phyloP scores from a whole-genome alignment of 2,113 vertebrate genomes.

The Festucalex cinctus region DNA sequence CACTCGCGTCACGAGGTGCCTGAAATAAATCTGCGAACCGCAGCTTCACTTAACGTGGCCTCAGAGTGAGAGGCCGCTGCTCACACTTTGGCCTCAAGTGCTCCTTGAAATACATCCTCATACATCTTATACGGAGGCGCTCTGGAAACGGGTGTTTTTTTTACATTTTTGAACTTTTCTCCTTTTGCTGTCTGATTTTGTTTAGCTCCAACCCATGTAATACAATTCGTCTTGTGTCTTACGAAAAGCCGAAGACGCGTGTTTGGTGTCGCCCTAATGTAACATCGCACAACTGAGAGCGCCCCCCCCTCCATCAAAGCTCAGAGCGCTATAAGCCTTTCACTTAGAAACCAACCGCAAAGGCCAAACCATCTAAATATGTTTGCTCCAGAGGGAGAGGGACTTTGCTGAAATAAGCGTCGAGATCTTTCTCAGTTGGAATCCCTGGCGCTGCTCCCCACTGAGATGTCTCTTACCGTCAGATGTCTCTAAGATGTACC shows the following conservation, averaged over 20 bases:
- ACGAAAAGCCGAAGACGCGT: slow-evolving; percentile 47
- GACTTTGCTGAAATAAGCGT: slow-evolving; percentile 48
- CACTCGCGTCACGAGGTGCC: slow-evolving; percentile 32
- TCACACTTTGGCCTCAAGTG: slow-evolving; percentile 19
- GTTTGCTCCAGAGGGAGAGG: slow-evolving; percentile 33
- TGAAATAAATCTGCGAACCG: slow-evolving; percentile 18
- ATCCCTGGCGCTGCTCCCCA: slow-evolving; percentile 37
- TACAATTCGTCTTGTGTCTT: slow-evolving; percentile 27
- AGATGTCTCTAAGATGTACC: slow-evolving; percentile 22
- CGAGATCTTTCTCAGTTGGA: slow-evolving; percentile 44
- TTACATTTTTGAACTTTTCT: slow-evolving; percentile 26
- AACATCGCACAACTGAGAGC: background rate
- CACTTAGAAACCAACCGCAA: slow-evolving; percentile 62
- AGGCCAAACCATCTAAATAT: slow-evolving; percentile 46
- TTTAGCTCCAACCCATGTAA: slow-evolving; percentile 28
- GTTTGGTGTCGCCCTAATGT: slow-evolving; percentile 29
- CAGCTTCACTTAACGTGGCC: slow-evolving; percentile 14
- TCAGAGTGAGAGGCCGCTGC: slow-evolving; percentile 13
- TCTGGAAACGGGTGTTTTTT: background rate
- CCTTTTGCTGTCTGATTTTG: slow-evolving; percentile 16
- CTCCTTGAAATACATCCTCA: slow-evolving; percentile 23
- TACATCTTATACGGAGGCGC: background rate
- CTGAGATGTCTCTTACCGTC: slow-evolving; percentile 23
- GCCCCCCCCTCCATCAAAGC: slow-evolving; percentile 24
- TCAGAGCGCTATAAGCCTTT: slow-evolving; percentile 41